phyloP scores from a whole-genome alignment of 2,797 vertebrate species.

The Knipowitschia caucasica region DNA sequence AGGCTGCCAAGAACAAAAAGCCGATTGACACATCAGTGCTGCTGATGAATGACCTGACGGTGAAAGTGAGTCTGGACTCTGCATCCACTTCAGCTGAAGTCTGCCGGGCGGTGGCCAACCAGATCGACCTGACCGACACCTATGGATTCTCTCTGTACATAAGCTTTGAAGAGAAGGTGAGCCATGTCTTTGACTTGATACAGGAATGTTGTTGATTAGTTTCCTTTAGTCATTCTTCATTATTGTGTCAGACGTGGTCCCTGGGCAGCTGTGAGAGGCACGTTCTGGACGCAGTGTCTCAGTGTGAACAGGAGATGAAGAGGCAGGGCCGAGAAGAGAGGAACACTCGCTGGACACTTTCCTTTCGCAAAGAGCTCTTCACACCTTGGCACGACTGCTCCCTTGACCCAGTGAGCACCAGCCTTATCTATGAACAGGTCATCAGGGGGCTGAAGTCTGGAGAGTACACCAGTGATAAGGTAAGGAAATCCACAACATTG shows the following conservation, averaged over 20 bases:
- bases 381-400: conserved; percentile 87
- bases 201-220: not conserved
- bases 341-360: conserved; percentile 82
- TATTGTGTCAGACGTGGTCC: conserved; percentile 82
- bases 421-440: conserved; percentile 90
- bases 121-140: conserved; percentile 76
- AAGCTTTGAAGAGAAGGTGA: conserved; percentile 85
- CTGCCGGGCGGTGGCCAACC: conserved; percentile 76
- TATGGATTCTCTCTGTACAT: conserved; percentile 93
- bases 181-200: not conserved
- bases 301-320: conserved; percentile 88
- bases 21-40: conserved; percentile 75
- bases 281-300: conserved; percentile 88
- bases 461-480: conserved; percentile 87
- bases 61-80: conserved; percentile 82
- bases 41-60: conserved; percentile 73
- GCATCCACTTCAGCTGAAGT: conserved; percentile 86
- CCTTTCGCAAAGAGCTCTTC: conserved; percentile 90
- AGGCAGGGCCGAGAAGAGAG: conserved; percentile 79
- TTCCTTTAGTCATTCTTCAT: not conserved
- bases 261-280: conserved; percentile 82
- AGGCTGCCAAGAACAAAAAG: conserved; percentile 86
- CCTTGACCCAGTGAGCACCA: conserved; percentile 81
- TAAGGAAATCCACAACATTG: conserved; percentile 35
- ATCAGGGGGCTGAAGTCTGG: conserved; percentile 81